Evolutionary conservation across 2,113 vertebrate genomes (phyloP), one percentile per base, ranked within the genome.

Genomic region (Corythoichthys intestinalis): DNA sequence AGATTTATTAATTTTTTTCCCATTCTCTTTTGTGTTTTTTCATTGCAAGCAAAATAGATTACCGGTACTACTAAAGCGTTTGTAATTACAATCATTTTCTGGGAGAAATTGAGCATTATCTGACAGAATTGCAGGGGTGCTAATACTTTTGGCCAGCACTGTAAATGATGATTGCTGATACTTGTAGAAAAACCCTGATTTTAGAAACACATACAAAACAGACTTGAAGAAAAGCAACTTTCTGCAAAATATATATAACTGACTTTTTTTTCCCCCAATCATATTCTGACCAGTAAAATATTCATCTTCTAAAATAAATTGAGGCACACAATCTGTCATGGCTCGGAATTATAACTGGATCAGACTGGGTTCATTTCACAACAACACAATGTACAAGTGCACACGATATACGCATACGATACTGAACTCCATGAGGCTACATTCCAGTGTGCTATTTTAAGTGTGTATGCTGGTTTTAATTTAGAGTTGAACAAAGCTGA

Each of bases 371-470:
- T 57, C 34, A 12, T 4, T 57, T 35, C 14, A 57, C 28, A 56
- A 58, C 2, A 6, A 49, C 34, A 48, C 9, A 48, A 39, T 47
- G 20, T 38, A 34, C 49, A 37, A 53, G 61, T 53, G 47, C 8
- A 14, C 12, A 44, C 44, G n/a, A 17, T 4, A 14, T 63, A 62
- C 44, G 61, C 34, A 34, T 38, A 59, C 35, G 35, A 0, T 47
- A 34, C 48, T 57, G 63, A 72, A 71, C 67, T 78, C 37, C 53
- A 35, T 53, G 62, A 38, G 12, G 0, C 39, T 50, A 64, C 68
- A 67, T 80, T 74, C 68, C 57, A 69, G 6, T 37, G 67, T n/a
- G 73, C 79, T 80, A 75, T 77, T 77, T 74, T 70, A 66, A 79
- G 73, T 35, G 39, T 60, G 52, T 67, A 69, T 48, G 52, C 68